These are phyloP conservation scores for Archivesica marissinica DNA, from an alignment of 1,140 invertebrate genomes.

Conservation along the genomic window DNA sequence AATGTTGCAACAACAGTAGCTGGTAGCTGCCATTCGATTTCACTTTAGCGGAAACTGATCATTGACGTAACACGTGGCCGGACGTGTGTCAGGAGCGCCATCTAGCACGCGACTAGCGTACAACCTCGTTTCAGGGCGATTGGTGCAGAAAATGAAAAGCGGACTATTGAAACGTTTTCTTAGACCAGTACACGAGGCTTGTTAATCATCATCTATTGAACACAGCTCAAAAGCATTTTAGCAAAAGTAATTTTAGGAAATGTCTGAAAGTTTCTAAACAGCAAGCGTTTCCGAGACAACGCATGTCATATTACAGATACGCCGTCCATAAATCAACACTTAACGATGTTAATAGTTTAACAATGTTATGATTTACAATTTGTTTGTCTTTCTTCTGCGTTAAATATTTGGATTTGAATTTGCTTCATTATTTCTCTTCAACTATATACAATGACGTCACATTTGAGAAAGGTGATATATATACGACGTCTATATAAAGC, in stretches of 20 bases:
- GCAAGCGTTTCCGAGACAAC: conserved; percentile 42
- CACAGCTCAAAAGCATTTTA: conserved; percentile 28
- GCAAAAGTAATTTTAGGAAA: conserved; percentile 51
- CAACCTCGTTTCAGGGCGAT: conserved; percentile 34
- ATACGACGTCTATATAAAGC: no score
- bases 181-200: conserved; percentile 34
- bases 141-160: conserved; percentile 54
- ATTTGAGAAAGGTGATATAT: no score
- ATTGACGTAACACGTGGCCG: conserved; percentile 48
- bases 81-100: background rate
- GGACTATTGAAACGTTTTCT: conserved; percentile 42
- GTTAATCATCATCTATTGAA: conserved; percentile 30
- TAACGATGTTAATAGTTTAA: conserved; percentile 1
- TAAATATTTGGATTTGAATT: no score
- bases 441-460: no score
- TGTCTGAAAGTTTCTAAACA: conserved; percentile 4
- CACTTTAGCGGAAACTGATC: conserved; percentile 52
- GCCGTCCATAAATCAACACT: conserved; percentile 23
- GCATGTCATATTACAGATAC: conserved; percentile 34
- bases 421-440: no score
- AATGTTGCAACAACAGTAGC: conserved; percentile 29
- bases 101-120: conserved; percentile 46
- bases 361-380: no score
- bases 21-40: conserved; percentile 22
- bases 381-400: no score